phyloP scores from a whole-genome alignment of 2,113 vertebrate genomes.

The Malurus elegans region DNA sequence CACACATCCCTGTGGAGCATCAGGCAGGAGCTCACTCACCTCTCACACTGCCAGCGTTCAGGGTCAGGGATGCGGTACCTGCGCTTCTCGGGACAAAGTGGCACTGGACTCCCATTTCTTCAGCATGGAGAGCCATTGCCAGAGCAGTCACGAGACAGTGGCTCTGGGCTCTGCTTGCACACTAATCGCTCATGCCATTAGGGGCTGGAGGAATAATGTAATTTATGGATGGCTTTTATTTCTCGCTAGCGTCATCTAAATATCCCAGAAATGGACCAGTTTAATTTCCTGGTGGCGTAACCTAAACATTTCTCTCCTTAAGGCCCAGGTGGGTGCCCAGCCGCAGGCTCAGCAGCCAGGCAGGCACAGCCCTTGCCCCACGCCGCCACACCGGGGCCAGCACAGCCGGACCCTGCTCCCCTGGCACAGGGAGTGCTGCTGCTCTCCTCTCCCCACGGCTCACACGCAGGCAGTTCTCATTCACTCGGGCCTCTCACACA shows the following conservation, averaged over 20 bases:
- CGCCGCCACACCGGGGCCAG: rapidly evolving
- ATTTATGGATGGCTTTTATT: constrained; percentile 59
- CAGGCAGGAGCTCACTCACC: background rate
- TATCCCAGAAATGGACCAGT: background rate
- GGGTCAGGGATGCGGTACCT: background rate
- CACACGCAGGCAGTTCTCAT: background rate
- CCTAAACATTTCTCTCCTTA: background rate
- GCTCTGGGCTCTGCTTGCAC: background rate
- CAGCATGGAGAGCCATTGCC: background rate
- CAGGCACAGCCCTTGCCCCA: background rate
- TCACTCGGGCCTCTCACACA: background rate
- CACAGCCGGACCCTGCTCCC: rapidly evolving
- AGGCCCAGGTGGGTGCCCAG: background rate
- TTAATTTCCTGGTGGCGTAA: constrained; percentile 26
- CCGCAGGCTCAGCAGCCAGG: background rate
- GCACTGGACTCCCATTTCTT: background rate
- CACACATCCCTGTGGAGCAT: background rate
- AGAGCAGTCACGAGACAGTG: background rate
- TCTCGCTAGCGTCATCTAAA: constrained; percentile 38
- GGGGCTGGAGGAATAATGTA: background rate
- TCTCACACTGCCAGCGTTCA: rapidly evolving
- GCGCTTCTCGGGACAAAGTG: background rate
- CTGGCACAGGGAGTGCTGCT: rapidly evolving
- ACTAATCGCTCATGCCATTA: constrained; percentile 18
- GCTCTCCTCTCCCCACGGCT: background rate